A percentile compares a stretch with the other conserved stretches of the same genome.
phyloP scores from a whole-genome alignment of 2,797 vertebrate species.

The Aplochiton taeniatus region DNA sequence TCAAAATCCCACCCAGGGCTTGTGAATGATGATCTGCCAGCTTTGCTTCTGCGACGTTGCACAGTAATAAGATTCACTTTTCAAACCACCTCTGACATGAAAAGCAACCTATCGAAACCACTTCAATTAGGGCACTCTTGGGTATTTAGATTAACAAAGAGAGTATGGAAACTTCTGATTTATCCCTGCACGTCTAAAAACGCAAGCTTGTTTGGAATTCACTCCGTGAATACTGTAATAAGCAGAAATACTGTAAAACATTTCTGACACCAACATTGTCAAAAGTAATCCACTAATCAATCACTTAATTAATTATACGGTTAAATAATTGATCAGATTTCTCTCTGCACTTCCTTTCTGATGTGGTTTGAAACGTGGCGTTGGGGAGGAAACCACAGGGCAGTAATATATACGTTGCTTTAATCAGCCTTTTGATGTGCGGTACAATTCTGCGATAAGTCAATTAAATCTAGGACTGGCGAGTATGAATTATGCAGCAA shows the following conservation, averaged over 20 bases:
- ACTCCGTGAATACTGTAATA: slow-evolving; percentile 20
- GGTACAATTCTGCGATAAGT: slow-evolving; percentile 77
- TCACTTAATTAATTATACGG: slow-evolving; percentile 74
- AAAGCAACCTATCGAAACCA: slow-evolving; percentile 18
- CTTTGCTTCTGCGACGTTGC: slow-evolving; percentile 51
- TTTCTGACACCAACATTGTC: slow-evolving; percentile 63
- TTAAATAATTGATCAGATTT: slow-evolving; percentile 76
- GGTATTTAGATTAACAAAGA: too few relatives aligned
- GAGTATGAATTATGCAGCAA: slow-evolving; percentile 81
- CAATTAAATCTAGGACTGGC: slow-evolving; percentile 82
- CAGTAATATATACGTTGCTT: slow-evolving; percentile 79
- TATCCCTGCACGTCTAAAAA: too few relatives aligned
- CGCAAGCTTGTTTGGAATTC: slow-evolving; percentile 2
- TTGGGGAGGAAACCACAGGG: slow-evolving; percentile 54
- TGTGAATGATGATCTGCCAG: slow-evolving; percentile 68
- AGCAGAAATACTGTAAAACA: slow-evolving; percentile 40
- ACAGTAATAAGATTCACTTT: slow-evolving; percentile 45
- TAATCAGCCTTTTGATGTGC: slow-evolving; percentile 80
- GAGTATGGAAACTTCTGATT: too few relatives aligned
- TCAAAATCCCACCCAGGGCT: slow-evolving; percentile 63
- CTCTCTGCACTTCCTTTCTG: slow-evolving; percentile 67
- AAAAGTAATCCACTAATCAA: slow-evolving; percentile 72
- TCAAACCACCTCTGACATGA: slow-evolving; percentile 3
- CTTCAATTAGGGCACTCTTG: not conserved
- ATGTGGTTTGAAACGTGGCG: slow-evolving; percentile 71